Conservation (phyloP, 2,113 vertebrate genomes). For the Haliaeetus leucogaster region DNA sequence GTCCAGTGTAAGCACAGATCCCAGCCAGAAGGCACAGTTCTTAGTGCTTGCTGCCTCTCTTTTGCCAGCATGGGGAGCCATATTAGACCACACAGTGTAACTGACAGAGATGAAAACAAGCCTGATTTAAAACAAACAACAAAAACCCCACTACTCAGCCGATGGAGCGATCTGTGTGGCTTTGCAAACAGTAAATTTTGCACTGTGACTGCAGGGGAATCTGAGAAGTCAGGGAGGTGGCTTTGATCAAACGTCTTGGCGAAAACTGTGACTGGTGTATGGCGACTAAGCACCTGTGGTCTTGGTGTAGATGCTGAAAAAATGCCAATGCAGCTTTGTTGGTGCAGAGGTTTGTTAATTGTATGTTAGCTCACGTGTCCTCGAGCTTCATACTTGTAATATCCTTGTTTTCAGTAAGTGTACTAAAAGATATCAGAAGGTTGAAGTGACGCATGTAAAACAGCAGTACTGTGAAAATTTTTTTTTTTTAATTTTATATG, state of each 20-base stretch:
- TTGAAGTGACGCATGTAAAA: background rate
- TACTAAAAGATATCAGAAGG: background rate
- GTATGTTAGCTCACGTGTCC: background rate
- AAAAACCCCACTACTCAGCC: rapidly evolving
- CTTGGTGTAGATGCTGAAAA: background rate
- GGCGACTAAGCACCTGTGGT: background rate
- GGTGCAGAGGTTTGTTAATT: background rate
- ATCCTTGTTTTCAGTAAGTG: background rate
- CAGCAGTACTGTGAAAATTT: background rate
- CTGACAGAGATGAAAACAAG: background rate
- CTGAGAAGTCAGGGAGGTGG: background rate
- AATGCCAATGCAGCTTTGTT: background rate
- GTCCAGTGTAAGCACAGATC: background rate
- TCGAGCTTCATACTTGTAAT: background rate
- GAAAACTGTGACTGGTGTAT: rapidly evolving
- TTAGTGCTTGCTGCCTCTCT: background rate
- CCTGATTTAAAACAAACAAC: background rate
- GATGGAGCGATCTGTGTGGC: background rate
- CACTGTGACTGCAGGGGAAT: background rate
- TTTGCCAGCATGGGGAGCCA: background rate
- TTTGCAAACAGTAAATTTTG: background rate
- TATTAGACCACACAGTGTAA: background rate
- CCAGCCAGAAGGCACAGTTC: background rate
- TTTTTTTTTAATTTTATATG: background rate
- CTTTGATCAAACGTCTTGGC: background rate